Evolutionary conservation across 2,888 invertebrate genomes (phyloP).

Genomic region (Drosophila fulvimacula): DNA sequence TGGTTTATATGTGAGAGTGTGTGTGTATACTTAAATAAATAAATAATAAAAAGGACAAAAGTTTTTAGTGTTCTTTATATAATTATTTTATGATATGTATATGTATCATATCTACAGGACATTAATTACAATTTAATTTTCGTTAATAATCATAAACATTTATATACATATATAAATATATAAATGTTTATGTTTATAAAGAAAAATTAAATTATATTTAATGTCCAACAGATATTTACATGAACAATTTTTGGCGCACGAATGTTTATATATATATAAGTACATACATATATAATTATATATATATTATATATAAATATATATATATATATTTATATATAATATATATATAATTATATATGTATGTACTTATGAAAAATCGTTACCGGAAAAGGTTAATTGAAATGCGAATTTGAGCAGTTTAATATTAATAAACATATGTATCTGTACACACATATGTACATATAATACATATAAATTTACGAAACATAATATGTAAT

Average conservation of each 20-base stretch:
- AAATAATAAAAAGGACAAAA: constrained; percentile 1
- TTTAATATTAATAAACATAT: background rate
- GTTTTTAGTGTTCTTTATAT: background rate
- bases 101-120: too few relatives aligned
- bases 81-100: too few relatives aligned
- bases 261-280: background rate
- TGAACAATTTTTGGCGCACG: constrained; percentile 12
- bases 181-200: background rate
- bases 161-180: background rate
- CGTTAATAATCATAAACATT: background rate
- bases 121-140: too few relatives aligned
- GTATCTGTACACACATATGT: background rate
- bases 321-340: background rate
- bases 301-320: background rate
- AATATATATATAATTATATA: background rate
- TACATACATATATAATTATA: background rate
- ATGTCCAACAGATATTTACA: background rate
- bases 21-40: constrained; percentile 4
- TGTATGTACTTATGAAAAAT: background rate
- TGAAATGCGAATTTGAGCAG: constrained; percentile 5
- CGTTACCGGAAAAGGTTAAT: constrained; percentile 7
- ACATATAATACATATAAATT: constrained; percentile 3
- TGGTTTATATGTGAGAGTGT: constrained; percentile 6
- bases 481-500: too few relatives aligned
- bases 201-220: background rate